A percentile compares a stretch with the other conserved stretches of the same genome.
Conservation (phyloP, 2,888 invertebrate genomes). For the Nephrotoma flavescens region DNA sequence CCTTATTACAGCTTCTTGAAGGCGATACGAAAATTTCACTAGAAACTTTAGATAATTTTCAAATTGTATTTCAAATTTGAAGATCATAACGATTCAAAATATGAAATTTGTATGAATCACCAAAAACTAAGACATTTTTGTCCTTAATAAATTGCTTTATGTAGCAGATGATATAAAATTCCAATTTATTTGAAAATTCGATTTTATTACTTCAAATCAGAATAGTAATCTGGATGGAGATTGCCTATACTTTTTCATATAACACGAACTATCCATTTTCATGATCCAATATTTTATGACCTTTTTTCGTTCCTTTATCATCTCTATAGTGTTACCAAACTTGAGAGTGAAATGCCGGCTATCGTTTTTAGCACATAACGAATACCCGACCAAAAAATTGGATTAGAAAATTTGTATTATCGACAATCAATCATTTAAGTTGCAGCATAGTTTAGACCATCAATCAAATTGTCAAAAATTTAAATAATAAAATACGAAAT, state of each 20-base stretch:
- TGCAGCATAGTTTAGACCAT: not conserved
- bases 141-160: not conserved
- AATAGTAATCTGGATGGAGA: not conserved
- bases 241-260: not conserved
- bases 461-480: not conserved
- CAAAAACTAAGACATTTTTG: not conserved
- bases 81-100: not conserved
- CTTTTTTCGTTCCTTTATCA: not conserved
- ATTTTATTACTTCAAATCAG: not conserved
- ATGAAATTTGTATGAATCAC: not conserved
- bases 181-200: not conserved
- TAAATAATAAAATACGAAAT: not conserved
- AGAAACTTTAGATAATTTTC: not conserved
- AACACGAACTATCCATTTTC: not conserved
- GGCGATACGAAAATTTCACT: not conserved
- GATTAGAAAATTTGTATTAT: not conserved
- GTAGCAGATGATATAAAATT: not conserved
- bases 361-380: not conserved
- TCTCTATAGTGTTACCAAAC: not conserved
- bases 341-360: not conserved
- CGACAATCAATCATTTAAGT: not conserved
- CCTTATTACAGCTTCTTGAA: not conserved
- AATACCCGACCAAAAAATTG: not conserved
- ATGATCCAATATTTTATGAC: not conserved
- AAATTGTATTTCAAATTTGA: not conserved